Percentiles rank a stretch among this genome's conserved stretches.
phyloP scores from a whole-genome alignment of 2,113 vertebrate species.

The Clarias gariepinus region DNA sequence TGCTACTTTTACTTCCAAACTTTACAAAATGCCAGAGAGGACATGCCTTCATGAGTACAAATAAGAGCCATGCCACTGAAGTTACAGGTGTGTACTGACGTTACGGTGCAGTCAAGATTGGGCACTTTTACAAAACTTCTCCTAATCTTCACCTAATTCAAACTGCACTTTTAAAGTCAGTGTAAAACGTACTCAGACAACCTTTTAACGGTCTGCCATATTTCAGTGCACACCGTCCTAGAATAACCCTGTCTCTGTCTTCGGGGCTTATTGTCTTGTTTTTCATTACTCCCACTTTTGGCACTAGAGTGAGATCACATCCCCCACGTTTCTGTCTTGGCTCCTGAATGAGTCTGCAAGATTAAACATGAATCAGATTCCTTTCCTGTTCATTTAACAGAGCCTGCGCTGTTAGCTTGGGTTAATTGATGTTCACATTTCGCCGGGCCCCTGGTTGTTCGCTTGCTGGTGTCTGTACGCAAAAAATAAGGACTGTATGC shows the following conservation, averaged over 20 bases:
- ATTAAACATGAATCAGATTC: slow-evolving; percentile 65
- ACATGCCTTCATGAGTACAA: not conserved
- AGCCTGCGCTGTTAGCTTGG: slow-evolving; percentile 41
- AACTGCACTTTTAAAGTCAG: not conserved
- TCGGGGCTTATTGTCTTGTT: slow-evolving; percentile 36
- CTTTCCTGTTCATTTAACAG: slow-evolving; percentile 52
- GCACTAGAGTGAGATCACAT: slow-evolving; percentile 21
- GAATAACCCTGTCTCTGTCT: slow-evolving; percentile 26
- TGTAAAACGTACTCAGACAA: not conserved
- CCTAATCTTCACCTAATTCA: not conserved
- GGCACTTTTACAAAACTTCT: not conserved
- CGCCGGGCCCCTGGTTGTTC: not conserved
- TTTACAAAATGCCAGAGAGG: not conserved
- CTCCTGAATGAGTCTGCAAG: slow-evolving; percentile 51
- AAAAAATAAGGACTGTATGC: not conserved
- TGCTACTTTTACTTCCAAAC: slow-evolving; percentile 59
- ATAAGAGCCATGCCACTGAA: not conserved
- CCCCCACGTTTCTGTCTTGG: slow-evolving; percentile 38
- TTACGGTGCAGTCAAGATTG: not conserved
- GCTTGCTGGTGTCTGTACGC: slow-evolving; percentile 6
- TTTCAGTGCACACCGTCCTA: slow-evolving; percentile 22
- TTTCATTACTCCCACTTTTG: slow-evolving; percentile 24
- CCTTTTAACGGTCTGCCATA: slow-evolving; percentile 19
- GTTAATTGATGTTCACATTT: slow-evolving; percentile 48
- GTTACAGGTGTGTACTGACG: slow-evolving; percentile 6